Base-by-base conservation (phyloP, 2,113 vertebrate genomes). In the Stegostoma tigrinum region DNA sequence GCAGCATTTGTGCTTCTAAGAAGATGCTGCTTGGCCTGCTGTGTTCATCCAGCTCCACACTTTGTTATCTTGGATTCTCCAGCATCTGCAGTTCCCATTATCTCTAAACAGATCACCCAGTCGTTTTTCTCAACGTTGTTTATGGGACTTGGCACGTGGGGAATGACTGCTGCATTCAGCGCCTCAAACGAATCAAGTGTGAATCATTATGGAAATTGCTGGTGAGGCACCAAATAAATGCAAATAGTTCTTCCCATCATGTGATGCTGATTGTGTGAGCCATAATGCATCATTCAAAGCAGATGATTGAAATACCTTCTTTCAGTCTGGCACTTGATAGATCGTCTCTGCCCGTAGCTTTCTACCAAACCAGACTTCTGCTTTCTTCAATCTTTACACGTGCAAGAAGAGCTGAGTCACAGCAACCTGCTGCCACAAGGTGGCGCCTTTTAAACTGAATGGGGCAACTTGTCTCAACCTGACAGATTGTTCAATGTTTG, bases 351-450 rank as follows among this genome's bases (percentile, higher is more conserved):
- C 0, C 3, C 96, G 97, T 96, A 96, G 96, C 96, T 78, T 96
- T 96, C 96, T 96, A 96, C 96, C 96, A 96, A 96, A 96, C 96
- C 52, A 7, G 96, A 67, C 96, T 45, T 42, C 96, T 52, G 2
- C 96, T 97, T 97, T 96, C 96, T 97, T 96, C 96, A 96, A 96
- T 96, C 96, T 95, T 96, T 96, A 91, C 96, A 96, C 96, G 96
- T 96, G 97, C 96, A 96, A 96, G 96, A 96, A 96, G 96, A 97
- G 96, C 95, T 86, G 96, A 96, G 97, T 96, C 96, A 97, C 96
- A 93, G 38, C 61, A 21, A 5, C 17, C 19, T 38, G 89, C 61
- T 93, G 61, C 89, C 89, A 93, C 89, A 93, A 67, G 89, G 61
- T 93, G 89, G 89, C 38, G 61, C 61, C 34, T 93, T 93, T 67